phyloP scores from a whole-genome alignment of 1,140 invertebrate genomes.

The Aphelenchoides besseyi region DNA sequence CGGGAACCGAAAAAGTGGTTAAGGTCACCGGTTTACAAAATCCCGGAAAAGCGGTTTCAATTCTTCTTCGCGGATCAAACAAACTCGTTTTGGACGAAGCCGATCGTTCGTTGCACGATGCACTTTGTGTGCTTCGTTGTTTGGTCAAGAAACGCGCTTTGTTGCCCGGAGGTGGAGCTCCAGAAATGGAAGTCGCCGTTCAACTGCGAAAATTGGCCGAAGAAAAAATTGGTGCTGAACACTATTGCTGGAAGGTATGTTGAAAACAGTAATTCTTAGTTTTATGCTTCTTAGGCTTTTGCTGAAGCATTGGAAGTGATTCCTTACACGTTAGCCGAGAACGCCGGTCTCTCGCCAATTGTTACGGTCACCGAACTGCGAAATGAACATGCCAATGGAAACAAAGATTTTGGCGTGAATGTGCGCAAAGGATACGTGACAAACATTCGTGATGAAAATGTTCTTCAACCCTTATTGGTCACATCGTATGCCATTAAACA shows the following conservation, averaged over 20 bases:
- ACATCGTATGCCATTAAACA: constrained; percentile 87
- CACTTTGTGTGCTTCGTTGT: constrained; percentile 93
- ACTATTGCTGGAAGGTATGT: constrained; percentile 74
- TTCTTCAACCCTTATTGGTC: constrained; percentile 92
- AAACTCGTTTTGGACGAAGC: constrained; percentile 87
- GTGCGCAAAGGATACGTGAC: constrained; percentile 90
- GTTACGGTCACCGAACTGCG: constrained; percentile 92
- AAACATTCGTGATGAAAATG: constrained; percentile 93
- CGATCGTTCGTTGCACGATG: constrained; percentile 89
- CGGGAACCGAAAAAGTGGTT: constrained; percentile 80
- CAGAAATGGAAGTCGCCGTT: constrained; percentile 87
- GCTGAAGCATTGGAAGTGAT: constrained; percentile 93
- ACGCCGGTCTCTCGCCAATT: constrained; percentile 96
- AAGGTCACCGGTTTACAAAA: constrained; percentile 87
- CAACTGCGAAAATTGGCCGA: constrained; percentile 78
- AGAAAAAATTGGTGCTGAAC: constrained; percentile 81
- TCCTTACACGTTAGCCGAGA: constrained; percentile 96
- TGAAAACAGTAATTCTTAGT: not conserved
- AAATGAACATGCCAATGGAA: constrained; percentile 88
- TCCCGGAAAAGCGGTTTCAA: constrained; percentile 83
- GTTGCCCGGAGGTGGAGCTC: constrained; percentile 78
- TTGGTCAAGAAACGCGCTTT: constrained; percentile 78
- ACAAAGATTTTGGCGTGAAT: constrained; percentile 93
- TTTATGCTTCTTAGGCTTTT: constrained; percentile 72
- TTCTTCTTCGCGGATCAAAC: constrained; percentile 92